phyloP scores from a whole-genome alignment of 2,888 invertebrate genomes.

The Calliphora vomitoria region DNA sequence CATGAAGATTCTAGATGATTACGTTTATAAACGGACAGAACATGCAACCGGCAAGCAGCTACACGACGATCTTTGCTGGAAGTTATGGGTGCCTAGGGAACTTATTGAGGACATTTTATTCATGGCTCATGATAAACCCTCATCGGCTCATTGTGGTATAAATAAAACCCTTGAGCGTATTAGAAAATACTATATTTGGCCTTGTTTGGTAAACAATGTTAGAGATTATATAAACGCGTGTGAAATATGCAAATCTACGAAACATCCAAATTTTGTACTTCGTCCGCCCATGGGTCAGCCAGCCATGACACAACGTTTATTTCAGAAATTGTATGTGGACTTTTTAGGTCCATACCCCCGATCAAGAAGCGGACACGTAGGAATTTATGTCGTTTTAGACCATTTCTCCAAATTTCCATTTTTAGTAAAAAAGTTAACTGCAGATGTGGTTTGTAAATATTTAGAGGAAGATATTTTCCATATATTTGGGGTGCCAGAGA shows the following conservation, averaged over 20 bases:
- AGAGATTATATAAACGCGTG: background rate
- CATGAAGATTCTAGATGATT: background rate
- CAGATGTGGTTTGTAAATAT: background rate
- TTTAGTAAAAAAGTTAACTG: background rate
- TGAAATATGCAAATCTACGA: background rate
- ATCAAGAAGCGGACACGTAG: background rate
- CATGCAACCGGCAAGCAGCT: conserved; percentile 1
- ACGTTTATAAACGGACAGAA: conserved; percentile 5
- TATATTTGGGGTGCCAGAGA: background rate
- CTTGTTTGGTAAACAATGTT: background rate
- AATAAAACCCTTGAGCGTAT: conserved; percentile 53
- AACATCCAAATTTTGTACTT: background rate
- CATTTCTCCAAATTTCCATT: conserved; percentile 7
- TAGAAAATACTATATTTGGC: background rate
- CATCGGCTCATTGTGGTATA: too few relatives aligned
- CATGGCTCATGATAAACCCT: background rate
- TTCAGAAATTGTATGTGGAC: background rate
- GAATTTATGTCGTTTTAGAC: background rate
- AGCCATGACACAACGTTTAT: background rate
- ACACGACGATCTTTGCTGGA: conserved; percentile 30
- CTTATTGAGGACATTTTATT: background rate
- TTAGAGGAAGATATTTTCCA: conserved; percentile 4
- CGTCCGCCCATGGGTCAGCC: background rate
- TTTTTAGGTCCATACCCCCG: background rate
- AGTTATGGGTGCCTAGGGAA: conserved; percentile 40